Base-by-base conservation (phyloP, 2,797 vertebrate genomes). In the Chiroxiphia lanceolata region DNA sequence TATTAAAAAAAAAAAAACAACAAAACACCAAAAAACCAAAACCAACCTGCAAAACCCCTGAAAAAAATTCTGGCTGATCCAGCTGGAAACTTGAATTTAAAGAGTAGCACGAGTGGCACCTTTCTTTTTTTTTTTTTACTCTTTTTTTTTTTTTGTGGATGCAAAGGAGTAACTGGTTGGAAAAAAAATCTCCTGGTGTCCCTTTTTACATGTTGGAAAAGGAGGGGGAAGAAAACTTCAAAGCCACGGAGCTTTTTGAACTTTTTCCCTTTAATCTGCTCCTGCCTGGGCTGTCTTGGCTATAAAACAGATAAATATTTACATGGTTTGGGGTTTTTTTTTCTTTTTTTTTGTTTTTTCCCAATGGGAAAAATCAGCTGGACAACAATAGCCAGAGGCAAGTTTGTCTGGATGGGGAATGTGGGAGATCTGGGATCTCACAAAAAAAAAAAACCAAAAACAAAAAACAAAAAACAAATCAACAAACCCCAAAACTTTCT, bases 341-440 rank as follows among this genome's bases (percentile, higher is more conserved):
- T n/a, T n/a, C n/a, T n/a, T n/a, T n/a, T n/a, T 38, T 25, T 47
- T 48, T 8, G 48, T 25, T 48, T 14, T 11, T 33, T 89, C 61
- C 91, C 91, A 36, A 9, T 31, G 89, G 93, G 93, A 93, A 95
- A 96, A 95, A 95, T 94, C 91, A 83, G 83, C 94, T 91, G 93
- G 87, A 38, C 10, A 38, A 38, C 36, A 38, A 38, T 36, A 38
- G 38, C 36, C 36, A 38, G 86, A 91, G 10, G 33, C 34, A 18
- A 38, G 3, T 27, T 76, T 21, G 6, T 59, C 68, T 54, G 20
- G 40, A 54, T 33, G 60, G 15, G 15, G 38, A 83, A 88, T 20
- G 7, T 13, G 54, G 54, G 38, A 57, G 65, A 77, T 1, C 33
- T 59, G 47, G 44, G 67, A 67, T 31, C n/a, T 76, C 57, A 21